Conservation (phyloP, 92 coral and sea anemone species). For the Palythoa caribaeorum region DNA sequence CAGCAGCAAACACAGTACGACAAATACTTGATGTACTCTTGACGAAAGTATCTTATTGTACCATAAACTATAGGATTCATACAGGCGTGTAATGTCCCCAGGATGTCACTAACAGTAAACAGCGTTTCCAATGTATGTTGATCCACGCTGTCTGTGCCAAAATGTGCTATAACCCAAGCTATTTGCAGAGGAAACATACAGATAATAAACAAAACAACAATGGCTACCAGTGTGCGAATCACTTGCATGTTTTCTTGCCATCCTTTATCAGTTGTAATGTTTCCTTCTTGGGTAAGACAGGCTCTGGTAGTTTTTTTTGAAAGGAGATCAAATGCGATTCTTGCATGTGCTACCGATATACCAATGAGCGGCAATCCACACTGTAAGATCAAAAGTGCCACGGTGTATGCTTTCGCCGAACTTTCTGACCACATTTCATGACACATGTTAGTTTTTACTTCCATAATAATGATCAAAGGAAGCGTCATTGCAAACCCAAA, state of each 20-base stretch:
- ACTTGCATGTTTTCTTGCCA: conserved; percentile 26
- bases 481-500: conserved; percentile 8
- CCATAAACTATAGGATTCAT: conserved; percentile 15
- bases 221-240: conserved; percentile 9
- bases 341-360: conserved; percentile 4
- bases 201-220: conserved; percentile 7
- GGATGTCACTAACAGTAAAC: not conserved
- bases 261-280: conserved; percentile 7
- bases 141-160: not conserved
- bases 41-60: not conserved
- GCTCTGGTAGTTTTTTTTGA: conserved; percentile 5
- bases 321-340: conserved; percentile 12
- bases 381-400: conserved; percentile 5
- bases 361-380: conserved; percentile 7
- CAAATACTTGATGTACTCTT: conserved; percentile 9
- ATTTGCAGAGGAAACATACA: conserved; percentile 21
- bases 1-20: not conserved
- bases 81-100: not conserved
- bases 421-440: not conserved
- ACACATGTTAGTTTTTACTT: not conserved
- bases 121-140: not conserved
- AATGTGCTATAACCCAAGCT: not conserved
- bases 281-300: conserved; percentile 1
- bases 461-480: conserved; percentile 5
- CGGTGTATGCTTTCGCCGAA: not conserved